phyloP scores from a whole-genome alignment of 1,140 invertebrate species.

The Pogonomyrmex barbatus region DNA sequence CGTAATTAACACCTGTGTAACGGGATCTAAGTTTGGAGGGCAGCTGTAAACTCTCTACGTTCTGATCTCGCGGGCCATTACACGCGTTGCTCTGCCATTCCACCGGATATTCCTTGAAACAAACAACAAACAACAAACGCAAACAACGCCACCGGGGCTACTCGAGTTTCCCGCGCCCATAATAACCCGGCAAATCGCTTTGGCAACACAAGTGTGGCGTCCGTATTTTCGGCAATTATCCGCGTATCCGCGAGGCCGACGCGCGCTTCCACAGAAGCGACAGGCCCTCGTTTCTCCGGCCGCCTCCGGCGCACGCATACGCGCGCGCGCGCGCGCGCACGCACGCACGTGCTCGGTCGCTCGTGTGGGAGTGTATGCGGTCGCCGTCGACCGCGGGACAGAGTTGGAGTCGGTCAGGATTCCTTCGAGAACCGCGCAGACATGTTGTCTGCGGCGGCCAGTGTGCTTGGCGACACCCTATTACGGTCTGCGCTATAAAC shows the following conservation, averaged over 20 bases:
- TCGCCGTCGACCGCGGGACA: slow-evolving; percentile 13
- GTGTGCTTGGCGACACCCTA: slow-evolving; percentile 46
- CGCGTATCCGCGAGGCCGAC: slow-evolving; percentile 37
- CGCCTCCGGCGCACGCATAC: neutral
- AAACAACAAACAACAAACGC: slow-evolving; percentile 36
- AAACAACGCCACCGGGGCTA: neutral
- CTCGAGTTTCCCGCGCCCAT: slow-evolving; percentile 50
- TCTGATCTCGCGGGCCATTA: slow-evolving; percentile 16
- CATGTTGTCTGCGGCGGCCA: slow-evolving; percentile 44
- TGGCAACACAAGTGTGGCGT: slow-evolving; percentile 38
- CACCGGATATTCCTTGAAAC: slow-evolving; percentile 27
- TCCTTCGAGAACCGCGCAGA: slow-evolving; percentile 53
- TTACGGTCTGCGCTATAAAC: neutral
- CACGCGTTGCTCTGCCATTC: slow-evolving; percentile 7
- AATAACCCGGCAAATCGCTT: slow-evolving; percentile 54
- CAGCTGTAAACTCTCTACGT: slow-evolving; percentile 11
- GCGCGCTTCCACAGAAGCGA: slow-evolving; percentile 49
- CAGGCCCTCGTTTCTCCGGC: slow-evolving; percentile 66
- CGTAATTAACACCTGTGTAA: slow-evolving; percentile 39
- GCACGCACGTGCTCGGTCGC: neutral
- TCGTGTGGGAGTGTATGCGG: neutral
- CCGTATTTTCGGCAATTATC: slow-evolving; percentile 61
- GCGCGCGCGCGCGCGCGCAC: neutral
- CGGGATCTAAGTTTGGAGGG: slow-evolving; percentile 17
- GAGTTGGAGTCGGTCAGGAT: slow-evolving; percentile 54